A percentile compares a stretch with the other conserved stretches of the same genome.
Evolutionary conservation across 2,888 invertebrate genomes (phyloP).

Genomic region (Leucophenga montana): DNA sequence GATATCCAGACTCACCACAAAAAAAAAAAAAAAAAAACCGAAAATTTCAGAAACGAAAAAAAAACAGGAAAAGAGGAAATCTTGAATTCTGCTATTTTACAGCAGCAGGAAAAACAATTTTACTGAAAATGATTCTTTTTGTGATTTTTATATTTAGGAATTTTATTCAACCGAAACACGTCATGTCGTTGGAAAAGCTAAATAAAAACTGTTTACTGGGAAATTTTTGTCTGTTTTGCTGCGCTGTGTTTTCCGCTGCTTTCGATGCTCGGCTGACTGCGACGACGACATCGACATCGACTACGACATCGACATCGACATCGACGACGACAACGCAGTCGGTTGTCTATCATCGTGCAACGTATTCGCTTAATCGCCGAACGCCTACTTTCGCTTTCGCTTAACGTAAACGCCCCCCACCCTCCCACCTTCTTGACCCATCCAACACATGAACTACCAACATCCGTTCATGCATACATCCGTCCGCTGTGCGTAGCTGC

Average conservation of each 20-base stretch:
- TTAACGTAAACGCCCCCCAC: not conserved
- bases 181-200: conserved; percentile 71
- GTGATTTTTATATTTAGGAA: not conserved
- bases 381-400: conserved; percentile 38
- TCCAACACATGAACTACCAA: not conserved
- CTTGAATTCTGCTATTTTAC: no score
- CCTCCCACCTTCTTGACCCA: no score
- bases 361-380: not conserved
- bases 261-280: not conserved
- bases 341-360: conserved; percentile 36
- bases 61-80: no score
- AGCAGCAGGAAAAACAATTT: no score
- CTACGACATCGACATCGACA: conserved; percentile 36
- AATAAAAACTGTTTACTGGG: conserved; percentile 69
- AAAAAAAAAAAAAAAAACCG: no score
- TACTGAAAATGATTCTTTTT: no score
- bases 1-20: no score
- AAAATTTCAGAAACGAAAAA: no score
- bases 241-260: not conserved
- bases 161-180: conserved; percentile 57
- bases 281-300: not conserved
- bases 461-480: not conserved
- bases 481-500: not conserved
- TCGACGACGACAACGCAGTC: no score
- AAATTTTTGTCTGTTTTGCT: conserved; percentile 44